phyloP scores from a whole-genome alignment of 2,113 vertebrate species.

The Alosa alosa region DNA sequence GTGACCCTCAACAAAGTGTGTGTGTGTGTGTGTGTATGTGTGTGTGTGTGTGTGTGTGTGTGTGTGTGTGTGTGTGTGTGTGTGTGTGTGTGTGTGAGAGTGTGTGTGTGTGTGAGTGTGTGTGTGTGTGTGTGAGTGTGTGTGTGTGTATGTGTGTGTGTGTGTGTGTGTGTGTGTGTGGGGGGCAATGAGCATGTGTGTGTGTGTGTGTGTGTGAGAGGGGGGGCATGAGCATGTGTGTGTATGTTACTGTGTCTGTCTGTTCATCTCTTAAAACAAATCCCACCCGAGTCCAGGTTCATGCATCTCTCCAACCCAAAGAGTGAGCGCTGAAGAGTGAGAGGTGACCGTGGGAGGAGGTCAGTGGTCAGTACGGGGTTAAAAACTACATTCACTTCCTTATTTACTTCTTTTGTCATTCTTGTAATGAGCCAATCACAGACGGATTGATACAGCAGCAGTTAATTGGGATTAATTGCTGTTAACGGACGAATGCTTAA shows the following conservation, averaged over 20 bases:
- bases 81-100: conserved; percentile 17
- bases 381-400: background rate
- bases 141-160: conserved; percentile 23
- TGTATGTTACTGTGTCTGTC: background rate
- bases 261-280: background rate
- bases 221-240: background rate
- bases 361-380: background rate
- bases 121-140: background rate
- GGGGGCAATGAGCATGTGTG: background rate
- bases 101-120: conserved; percentile 21
- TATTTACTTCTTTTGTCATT: background rate
- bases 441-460: background rate
- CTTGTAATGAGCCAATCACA: background rate
- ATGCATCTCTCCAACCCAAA: background rate
- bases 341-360: no score
- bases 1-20: background rate
- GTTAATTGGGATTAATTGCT: conserved; percentile 14
- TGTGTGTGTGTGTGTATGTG: conserved; percentile 15
- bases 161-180: conserved; percentile 22
- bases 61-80: conserved; percentile 22
- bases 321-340: no score
- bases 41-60: conserved; percentile 26
- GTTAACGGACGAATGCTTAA: background rate
- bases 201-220: no score
- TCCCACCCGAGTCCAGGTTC: no score